A percentile compares a stretch with the other conserved stretches of the same genome.
phyloP scores from a whole-genome alignment of 2,113 vertebrate species.

The Pipa parva region DNA sequence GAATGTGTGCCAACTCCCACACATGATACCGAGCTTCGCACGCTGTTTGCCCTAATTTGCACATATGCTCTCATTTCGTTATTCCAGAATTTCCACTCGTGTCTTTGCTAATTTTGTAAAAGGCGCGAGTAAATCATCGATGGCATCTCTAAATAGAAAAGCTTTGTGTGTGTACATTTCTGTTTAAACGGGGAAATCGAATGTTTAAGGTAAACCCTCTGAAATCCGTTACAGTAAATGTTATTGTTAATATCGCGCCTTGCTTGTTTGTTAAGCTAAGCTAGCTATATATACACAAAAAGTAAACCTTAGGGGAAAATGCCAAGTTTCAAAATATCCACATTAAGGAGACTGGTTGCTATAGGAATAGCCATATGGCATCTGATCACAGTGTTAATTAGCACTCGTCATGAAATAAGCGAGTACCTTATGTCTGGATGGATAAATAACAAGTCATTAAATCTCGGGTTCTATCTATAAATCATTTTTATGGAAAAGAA shows the following conservation, averaged over 20 bases:
- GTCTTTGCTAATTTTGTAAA: not conserved
- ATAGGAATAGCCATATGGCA: conserved; percentile 45
- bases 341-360: conserved; percentile 51
- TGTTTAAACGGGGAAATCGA: too few species aligned
- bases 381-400: conserved; percentile 44
- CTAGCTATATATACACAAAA: conserved; percentile 15
- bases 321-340: conserved; percentile 36
- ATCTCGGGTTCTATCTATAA: conserved; percentile 19
- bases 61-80: not conserved
- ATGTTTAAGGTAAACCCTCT: too few species aligned
- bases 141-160: too few species aligned
- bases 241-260: not conserved
- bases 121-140: not conserved
- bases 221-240: not conserved
- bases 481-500: not conserved
- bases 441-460: conserved; percentile 1
- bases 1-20: not conserved
- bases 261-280: conserved; percentile 14
- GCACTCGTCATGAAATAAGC: conserved; percentile 31
- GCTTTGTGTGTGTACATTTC: too few species aligned
- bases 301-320: conserved; percentile 32
- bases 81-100: not conserved
- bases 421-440: conserved; percentile 28
- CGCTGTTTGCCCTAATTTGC: not conserved
- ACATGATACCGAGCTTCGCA: not conserved